Evolutionary conservation across 2,113 vertebrate species (phyloP).

Genomic region (Pelvicachromis taeniatus): DNA sequence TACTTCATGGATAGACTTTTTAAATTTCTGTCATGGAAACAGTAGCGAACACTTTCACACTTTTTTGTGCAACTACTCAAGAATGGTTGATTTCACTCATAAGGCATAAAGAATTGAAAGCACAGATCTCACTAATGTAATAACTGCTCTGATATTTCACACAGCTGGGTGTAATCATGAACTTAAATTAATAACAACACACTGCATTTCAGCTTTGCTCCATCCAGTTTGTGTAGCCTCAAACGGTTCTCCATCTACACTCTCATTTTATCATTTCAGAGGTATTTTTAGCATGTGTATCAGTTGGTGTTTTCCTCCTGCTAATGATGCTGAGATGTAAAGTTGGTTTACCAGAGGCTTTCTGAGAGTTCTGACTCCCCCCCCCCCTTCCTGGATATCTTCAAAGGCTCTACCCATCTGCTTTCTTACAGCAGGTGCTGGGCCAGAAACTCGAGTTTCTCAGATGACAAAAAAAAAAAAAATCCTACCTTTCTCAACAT

Average conservation of each 20-base stretch:
- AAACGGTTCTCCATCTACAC: neutral
- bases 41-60: neutral
- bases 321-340: neutral
- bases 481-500: neutral
- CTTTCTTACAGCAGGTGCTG: neutral
- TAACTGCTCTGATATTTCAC: neutral
- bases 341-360: neutral
- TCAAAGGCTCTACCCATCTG: conserved; percentile 3
- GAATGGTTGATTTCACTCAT: neutral
- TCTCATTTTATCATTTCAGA: neutral
- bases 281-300: neutral
- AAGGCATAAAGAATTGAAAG: neutral
- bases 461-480: neutral
- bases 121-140: neutral
- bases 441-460: neutral
- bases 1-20: neutral
- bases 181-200: neutral
- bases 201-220: neutral
- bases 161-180: neutral
- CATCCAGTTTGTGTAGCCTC: neutral
- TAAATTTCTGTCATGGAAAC: neutral
- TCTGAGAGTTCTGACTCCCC: neutral
- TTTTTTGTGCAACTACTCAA: neutral
- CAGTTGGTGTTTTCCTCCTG: neutral
- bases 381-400: neutral